These are phyloP conservation scores for Onthophagus sagittarius DNA, from an alignment of 2,888 invertebrate species.

Conservation along the genomic window DNA sequence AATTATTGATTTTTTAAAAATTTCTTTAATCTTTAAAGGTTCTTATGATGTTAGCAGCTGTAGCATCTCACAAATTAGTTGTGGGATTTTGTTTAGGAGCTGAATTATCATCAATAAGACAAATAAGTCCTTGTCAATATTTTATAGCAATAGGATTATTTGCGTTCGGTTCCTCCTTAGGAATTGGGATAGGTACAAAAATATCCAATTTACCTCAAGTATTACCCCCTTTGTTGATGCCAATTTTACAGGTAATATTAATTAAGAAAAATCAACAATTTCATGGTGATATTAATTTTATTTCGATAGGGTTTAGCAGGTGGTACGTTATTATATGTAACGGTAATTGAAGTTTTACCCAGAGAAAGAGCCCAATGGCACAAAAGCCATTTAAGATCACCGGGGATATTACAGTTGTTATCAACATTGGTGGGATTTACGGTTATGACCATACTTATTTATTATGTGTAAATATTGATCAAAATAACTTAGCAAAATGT, in stretches of 20 bases:
- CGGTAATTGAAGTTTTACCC: constrained; percentile 72
- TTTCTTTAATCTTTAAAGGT: too few relatives aligned
- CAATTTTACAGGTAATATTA: constrained; percentile 58
- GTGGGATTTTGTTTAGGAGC: constrained; percentile 79
- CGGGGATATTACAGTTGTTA: constrained; percentile 62
- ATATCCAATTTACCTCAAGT: constrained; percentile 52
- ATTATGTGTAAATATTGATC: background rate
- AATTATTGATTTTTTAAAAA: too few relatives aligned
- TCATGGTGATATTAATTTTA: too few relatives aligned
- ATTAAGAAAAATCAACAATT: background rate
- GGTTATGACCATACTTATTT: constrained; percentile 60
- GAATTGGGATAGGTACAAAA: constrained; percentile 64
- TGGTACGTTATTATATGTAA: constrained; percentile 73
- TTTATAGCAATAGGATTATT: constrained; percentile 61
- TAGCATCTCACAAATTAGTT: constrained; percentile 76
- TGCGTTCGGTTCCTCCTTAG: constrained; percentile 63
- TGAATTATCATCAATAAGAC: constrained; percentile 54
- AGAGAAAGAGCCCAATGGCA: constrained; percentile 74
- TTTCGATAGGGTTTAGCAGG: constrained; percentile 62
- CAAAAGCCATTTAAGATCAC: constrained; percentile 51
- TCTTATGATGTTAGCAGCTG: constrained; percentile 62
- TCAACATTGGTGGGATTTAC: constrained; percentile 60
- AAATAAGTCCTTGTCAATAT: constrained; percentile 48
- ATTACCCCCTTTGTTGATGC: constrained; percentile 53
- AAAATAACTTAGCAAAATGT: background rate